Evolutionary conservation across 2,888 invertebrate species (phyloP).

Genomic region (Dione juno): DNA sequence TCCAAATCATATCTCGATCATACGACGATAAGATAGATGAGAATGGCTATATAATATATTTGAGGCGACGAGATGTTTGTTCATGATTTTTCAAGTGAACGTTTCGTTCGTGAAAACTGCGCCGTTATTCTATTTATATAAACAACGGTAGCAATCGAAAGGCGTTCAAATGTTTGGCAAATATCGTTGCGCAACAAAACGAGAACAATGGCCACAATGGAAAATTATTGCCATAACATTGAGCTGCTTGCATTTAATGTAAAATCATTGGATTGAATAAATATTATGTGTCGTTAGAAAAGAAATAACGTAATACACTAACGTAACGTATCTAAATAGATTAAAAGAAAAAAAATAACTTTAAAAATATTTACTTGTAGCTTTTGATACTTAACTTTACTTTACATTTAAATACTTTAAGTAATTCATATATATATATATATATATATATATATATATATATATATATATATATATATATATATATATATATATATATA

Average conservation of each 20-base stretch:
- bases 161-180: conserved; percentile 72
- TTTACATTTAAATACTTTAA: too few relatives aligned
- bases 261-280: conserved; percentile 21
- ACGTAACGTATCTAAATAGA: background rate
- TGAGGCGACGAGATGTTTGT: background rate
- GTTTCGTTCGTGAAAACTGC: conserved; percentile 28
- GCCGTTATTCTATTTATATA: conserved; percentile 59
- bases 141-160: conserved; percentile 67
- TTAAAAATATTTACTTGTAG: too few relatives aligned
- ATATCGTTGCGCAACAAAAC: conserved; percentile 71
- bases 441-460: too few relatives aligned
- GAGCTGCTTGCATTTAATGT: conserved; percentile 45
- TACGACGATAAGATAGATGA: background rate
- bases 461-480: too few relatives aligned
- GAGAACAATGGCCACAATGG: conserved; percentile 70
- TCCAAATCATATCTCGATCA: conserved; percentile 6
- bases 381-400: too few relatives aligned
- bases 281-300: conserved; percentile 8
- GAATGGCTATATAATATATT: background rate
- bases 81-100: conserved; percentile 1
- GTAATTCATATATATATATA: too few relatives aligned
- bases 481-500: too few relatives aligned
- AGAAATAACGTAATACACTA: background rate
- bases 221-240: conserved; percentile 75
- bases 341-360: too few relatives aligned